Conservation (phyloP, 2,888 invertebrate genomes). For the Pristionchus exspectatus region DNA sequence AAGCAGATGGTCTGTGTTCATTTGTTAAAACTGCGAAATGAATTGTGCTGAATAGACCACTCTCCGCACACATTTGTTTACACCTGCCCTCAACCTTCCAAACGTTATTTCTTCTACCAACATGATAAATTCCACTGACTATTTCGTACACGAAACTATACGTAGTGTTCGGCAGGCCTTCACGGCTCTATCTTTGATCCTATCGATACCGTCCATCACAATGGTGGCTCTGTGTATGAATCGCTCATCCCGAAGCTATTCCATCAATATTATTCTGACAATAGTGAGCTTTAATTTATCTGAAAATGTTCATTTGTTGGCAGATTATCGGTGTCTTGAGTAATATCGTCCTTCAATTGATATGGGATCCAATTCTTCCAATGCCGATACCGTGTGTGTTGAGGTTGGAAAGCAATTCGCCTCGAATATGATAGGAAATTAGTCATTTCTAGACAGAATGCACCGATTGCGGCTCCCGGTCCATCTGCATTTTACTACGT, state of each 20-base stretch:
- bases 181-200: not conserved
- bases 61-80: not conserved
- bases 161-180: not conserved
- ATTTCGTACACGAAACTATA: not conserved
- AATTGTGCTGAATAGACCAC: no score
- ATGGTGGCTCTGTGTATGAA: not conserved
- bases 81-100: not conserved
- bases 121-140: not conserved
- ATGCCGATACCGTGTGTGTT: not conserved
- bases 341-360: not conserved
- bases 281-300: not conserved
- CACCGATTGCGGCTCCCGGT: not conserved
- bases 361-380: not conserved
- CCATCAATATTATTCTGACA: not conserved
- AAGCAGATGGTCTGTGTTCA: no score
- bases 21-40: no score
- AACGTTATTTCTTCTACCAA: not conserved
- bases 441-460: not conserved
- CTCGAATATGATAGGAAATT: no score
- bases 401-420: no score
- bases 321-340: not conserved
- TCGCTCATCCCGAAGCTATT: not conserved
- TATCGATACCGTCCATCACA: not conserved
- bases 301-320: not conserved
- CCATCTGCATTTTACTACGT: not conserved